Conservation (phyloP, 2,797 vertebrate species). For the Rhabdophis nuchalis region DNA sequence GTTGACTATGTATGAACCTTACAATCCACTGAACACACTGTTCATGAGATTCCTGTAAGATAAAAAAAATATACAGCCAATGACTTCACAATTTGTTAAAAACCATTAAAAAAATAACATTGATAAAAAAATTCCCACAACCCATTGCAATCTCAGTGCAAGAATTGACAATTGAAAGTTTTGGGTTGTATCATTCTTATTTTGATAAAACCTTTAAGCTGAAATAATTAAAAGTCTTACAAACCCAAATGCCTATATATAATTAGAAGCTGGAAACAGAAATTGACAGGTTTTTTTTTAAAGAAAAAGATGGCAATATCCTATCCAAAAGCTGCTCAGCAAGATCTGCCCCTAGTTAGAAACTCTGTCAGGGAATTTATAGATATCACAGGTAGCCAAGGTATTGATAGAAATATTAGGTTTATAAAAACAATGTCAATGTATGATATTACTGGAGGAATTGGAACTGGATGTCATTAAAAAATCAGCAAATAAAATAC, state of each 20-base stretch:
- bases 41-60: constrained; percentile 91
- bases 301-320: neutral
- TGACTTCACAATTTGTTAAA: neutral
- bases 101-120: neutral
- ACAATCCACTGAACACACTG: constrained; percentile 98
- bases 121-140: neutral
- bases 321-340: neutral
- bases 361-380: neutral
- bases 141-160: neutral
- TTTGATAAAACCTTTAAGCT: neutral
- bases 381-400: neutral
- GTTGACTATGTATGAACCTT: constrained; percentile 92
- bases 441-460: neutral
- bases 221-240: neutral
- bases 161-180: neutral
- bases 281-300: neutral
- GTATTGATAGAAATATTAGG: neutral
- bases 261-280: neutral
- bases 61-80: neutral
- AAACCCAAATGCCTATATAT: neutral
- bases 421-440: neutral
- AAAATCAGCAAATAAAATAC: constrained; percentile 25
- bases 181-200: neutral
- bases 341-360: neutral
- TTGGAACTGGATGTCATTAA: neutral